Conservation (phyloP, 2,888 invertebrate species). For the Diachrysia chrysitis region DNA sequence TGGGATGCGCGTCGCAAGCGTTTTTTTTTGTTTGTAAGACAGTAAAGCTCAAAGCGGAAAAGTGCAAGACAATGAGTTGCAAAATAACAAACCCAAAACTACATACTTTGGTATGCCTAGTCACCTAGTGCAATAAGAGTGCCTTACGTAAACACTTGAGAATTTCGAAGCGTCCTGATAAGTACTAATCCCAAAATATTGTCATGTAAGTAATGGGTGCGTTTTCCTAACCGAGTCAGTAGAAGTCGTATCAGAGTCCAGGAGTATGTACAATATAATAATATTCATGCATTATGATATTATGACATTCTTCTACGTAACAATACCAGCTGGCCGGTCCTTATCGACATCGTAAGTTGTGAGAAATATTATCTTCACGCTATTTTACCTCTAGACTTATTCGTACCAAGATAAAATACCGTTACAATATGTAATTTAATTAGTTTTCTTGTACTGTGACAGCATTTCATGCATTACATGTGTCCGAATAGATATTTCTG, state of each 20-base stretch:
- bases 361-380: constrained; percentile 30
- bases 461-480: neutral
- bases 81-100: no score
- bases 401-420: neutral
- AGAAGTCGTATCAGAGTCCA: neutral
- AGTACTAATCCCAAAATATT: no score
- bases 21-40: no score
- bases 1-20: no score
- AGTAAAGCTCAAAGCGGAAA: no score
- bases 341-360: constrained; percentile 25
- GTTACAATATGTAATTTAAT: constrained; percentile 5
- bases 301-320: neutral
- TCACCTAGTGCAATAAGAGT: no score
- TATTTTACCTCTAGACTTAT: constrained; percentile 18
- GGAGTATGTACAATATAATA: neutral
- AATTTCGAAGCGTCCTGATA: no score
- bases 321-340: constrained; percentile 22
- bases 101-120: no score
- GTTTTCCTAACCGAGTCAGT: no score
- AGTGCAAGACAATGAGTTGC: no score
- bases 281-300: neutral
- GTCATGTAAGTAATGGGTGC: no score
- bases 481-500: neutral
- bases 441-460: neutral
- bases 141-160: no score